phyloP scores from a whole-genome alignment of 2,797 vertebrate genomes.

The Selene dorsalis region DNA sequence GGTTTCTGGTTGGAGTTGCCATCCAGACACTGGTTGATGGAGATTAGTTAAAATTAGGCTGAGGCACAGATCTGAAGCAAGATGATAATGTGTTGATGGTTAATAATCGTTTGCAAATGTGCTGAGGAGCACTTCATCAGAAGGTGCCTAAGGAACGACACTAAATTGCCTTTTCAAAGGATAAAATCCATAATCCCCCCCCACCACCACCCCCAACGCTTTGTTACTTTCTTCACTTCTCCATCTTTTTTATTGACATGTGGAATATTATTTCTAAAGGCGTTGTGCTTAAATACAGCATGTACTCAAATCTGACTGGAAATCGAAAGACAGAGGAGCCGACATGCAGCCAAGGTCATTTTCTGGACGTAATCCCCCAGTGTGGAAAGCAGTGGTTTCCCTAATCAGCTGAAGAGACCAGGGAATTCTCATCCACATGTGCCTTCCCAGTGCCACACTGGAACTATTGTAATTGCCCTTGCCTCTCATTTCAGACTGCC shows the following conservation, averaged over 20 bases:
- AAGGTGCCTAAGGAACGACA: constrained; percentile 1
- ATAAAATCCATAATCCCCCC: neutral
- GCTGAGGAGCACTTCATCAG: constrained; percentile 15
- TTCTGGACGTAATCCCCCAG: constrained; percentile 29
- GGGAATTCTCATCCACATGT: constrained; percentile 56
- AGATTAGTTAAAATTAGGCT: constrained; percentile 63
- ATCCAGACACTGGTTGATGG: constrained; percentile 43
- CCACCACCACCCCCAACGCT: no score
- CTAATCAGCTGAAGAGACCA: constrained; percentile 48
- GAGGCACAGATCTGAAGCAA: constrained; percentile 50
- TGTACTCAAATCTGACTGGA: constrained; percentile 15
- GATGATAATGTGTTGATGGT: constrained; percentile 48
- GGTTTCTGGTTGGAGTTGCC: constrained; percentile 47
- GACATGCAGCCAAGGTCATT: constrained; percentile 54
- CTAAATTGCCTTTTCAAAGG: constrained; percentile 2
- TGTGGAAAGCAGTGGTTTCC: constrained; percentile 39
- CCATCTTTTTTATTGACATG: neutral
- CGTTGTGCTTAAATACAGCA: neutral
- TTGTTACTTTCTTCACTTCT: neutral
- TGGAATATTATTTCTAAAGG: neutral
- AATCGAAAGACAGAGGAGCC: constrained; percentile 14
- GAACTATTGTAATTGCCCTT: constrained; percentile 67
- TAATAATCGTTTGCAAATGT: constrained; percentile 19
- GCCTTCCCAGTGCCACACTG: constrained; percentile 33
- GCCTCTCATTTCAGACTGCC: constrained; percentile 69